Evolutionary conservation across 2,113 vertebrate species (phyloP).

Genomic region (Erythrolamprus reginae): DNA sequence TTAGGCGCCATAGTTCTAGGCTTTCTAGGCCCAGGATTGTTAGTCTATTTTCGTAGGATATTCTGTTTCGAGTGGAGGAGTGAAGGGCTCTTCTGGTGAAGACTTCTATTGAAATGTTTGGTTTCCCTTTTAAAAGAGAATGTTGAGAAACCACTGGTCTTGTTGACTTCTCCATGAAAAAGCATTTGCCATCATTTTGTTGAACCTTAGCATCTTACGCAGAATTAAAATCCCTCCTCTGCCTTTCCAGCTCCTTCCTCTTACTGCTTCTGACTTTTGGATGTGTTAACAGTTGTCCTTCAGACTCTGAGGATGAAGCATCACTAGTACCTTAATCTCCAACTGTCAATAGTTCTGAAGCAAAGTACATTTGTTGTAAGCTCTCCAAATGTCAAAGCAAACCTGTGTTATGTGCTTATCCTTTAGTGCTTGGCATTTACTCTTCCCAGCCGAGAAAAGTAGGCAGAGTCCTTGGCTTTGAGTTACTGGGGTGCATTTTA

Average conservation of each 20-base stretch:
- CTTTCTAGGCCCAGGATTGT: too few relatives aligned
- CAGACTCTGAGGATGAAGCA: conserved; percentile 65
- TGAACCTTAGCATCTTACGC: conserved; percentile 15
- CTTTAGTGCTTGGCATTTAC: conserved; percentile 74
- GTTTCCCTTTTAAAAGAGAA: neutral
- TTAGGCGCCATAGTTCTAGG: too few relatives aligned
- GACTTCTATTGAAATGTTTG: neutral
- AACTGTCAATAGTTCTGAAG: conserved; percentile 75
- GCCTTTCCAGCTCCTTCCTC: conserved; percentile 5
- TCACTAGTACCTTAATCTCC: conserved; percentile 73
- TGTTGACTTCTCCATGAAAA: neutral
- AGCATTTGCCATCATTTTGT: accelerated
- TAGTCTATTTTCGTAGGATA: too few relatives aligned
- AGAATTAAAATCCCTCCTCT: conserved; percentile 50
- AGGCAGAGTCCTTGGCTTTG: conserved; percentile 59
- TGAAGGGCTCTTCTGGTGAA: too few relatives aligned
- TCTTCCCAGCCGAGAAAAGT: conserved; percentile 58
- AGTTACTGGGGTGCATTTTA: conserved; percentile 63
- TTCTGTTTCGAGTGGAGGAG: too few relatives aligned
- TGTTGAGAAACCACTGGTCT: neutral
- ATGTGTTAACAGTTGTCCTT: conserved; percentile 67
- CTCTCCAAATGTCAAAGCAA: conserved; percentile 79
- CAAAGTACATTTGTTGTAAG: conserved; percentile 76
- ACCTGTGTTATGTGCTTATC: conserved; percentile 62
- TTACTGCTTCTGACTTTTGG: conserved; percentile 53